Conservation (phyloP, 2,113 vertebrate genomes). For the Tamias sibiricus region DNA sequence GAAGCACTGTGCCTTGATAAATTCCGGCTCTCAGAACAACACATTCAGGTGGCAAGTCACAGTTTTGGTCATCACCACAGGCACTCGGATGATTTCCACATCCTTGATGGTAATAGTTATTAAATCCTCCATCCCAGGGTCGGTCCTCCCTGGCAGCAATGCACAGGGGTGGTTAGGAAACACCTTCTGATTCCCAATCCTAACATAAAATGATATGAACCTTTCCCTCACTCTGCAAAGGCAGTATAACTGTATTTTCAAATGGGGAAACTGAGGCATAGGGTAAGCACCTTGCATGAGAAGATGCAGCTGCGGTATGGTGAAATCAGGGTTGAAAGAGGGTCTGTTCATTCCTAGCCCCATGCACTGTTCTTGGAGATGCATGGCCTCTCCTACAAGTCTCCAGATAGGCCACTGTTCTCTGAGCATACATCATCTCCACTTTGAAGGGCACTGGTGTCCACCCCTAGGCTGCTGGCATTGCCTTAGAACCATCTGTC, state of each 20-base stretch:
- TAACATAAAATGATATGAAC: not conserved
- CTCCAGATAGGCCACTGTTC: not conserved
- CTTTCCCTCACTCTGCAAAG: not conserved
- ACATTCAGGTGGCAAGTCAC: not conserved
- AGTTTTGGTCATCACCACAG: conserved; percentile 89
- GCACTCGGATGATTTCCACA: conserved; percentile 90
- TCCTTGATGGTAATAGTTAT: conserved; percentile 91
- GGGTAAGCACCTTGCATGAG: not conserved
- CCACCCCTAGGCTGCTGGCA: accelerated
- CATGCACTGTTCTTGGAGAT: accelerated
- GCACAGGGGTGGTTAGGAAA: conserved; percentile 53
- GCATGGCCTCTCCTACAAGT: accelerated
- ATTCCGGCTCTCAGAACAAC: not conserved
- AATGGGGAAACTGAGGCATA: not conserved
- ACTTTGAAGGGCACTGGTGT: not conserved
- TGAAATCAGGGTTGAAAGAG: not conserved
- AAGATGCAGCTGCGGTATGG: not conserved
- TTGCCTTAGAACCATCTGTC: not conserved
- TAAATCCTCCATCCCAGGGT: conserved; percentile 91
- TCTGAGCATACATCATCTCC: not conserved
- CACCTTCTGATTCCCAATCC: not conserved
- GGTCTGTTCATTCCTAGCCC: not conserved
- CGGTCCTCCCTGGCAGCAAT: conserved; percentile 87
- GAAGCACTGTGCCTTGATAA: accelerated
- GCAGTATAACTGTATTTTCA: not conserved